Conservation (phyloP, 2,888 invertebrate genomes). For the Sarcophaga rosellei region DNA sequence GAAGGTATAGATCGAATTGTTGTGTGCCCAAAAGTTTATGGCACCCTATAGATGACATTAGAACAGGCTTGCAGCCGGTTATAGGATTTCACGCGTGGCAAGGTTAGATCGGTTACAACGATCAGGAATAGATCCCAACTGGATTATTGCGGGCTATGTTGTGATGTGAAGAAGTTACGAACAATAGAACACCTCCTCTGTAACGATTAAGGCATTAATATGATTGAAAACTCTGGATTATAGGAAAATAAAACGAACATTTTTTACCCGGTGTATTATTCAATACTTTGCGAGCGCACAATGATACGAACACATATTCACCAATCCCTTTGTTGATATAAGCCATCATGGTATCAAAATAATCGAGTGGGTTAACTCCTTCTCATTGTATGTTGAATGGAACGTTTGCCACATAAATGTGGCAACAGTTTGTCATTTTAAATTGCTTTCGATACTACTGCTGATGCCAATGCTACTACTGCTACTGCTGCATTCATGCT, state of each 20-base stretch:
- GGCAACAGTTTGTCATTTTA: slow-evolving; percentile 71
- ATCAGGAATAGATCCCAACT: no score
- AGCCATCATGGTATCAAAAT: not conserved
- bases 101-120: no score
- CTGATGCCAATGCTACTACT: not conserved
- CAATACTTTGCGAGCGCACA: not conserved
- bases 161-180: no score
- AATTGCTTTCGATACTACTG: slow-evolving; percentile 64
- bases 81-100: no score
- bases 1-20: no score
- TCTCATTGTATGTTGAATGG: not conserved
- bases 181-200: no score
- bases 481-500: slow-evolving; percentile 42
- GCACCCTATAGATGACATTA: no score
- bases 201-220: no score
- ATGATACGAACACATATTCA: not conserved
- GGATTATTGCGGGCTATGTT: no score
- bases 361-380: not conserved
- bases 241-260: not conserved
- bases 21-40: no score
- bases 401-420: slow-evolving; percentile 57
- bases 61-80: no score
- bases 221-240: no score
- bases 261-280: not conserved
- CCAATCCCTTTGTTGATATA: not conserved